A percentile compares a stretch with the other conserved stretches of the same genome.
These are phyloP conservation scores for Gandaritis pyraliata DNA, from an alignment of 2,888 invertebrate genomes.

Conservation along the genomic window DNA sequence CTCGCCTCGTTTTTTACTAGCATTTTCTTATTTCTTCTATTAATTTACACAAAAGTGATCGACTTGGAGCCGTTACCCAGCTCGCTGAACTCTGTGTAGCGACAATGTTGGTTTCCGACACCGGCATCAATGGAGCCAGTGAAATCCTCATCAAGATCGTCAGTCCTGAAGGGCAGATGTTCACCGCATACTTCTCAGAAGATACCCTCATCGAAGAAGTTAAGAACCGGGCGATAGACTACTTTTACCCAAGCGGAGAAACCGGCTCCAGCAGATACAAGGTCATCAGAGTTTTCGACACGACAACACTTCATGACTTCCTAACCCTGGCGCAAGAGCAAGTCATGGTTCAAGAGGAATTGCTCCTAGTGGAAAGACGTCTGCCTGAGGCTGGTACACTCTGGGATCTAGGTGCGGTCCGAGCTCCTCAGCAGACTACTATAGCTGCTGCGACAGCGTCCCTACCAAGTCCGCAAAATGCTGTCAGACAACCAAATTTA, in stretches of 20 bases:
- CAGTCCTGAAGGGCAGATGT: constrained; percentile 72
- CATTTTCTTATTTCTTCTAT: constrained; percentile 53
- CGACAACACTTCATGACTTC: constrained; percentile 71
- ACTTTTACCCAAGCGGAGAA: constrained; percentile 74
- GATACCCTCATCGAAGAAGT: constrained; percentile 74
- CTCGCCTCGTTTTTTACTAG: constrained; percentile 59
- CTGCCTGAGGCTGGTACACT: constrained; percentile 70
- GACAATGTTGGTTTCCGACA: constrained; percentile 68
- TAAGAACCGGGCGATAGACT: constrained; percentile 69
- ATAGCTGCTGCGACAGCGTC: constrained; percentile 76
- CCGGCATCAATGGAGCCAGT: constrained; percentile 53
- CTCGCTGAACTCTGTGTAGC: neutral
- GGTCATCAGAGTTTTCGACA: constrained; percentile 70
- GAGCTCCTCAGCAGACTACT: constrained; percentile 68
- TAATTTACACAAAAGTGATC: constrained; percentile 48
- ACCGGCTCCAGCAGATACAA: constrained; percentile 67
- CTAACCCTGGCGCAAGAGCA: constrained; percentile 71
- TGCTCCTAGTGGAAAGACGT: constrained; percentile 68
- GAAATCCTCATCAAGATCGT: constrained; percentile 70
- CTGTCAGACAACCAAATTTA: constrained; percentile 69
- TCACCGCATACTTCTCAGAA: constrained; percentile 64
- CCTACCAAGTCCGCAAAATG: constrained; percentile 62
- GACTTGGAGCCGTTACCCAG: constrained; percentile 29
- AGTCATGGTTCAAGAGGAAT: constrained; percentile 67
- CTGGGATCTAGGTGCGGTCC: constrained; percentile 74